These are phyloP conservation scores for Sebastes fasciatus DNA, from an alignment of 2,113 vertebrate genomes.

Conservation along the genomic window DNA sequence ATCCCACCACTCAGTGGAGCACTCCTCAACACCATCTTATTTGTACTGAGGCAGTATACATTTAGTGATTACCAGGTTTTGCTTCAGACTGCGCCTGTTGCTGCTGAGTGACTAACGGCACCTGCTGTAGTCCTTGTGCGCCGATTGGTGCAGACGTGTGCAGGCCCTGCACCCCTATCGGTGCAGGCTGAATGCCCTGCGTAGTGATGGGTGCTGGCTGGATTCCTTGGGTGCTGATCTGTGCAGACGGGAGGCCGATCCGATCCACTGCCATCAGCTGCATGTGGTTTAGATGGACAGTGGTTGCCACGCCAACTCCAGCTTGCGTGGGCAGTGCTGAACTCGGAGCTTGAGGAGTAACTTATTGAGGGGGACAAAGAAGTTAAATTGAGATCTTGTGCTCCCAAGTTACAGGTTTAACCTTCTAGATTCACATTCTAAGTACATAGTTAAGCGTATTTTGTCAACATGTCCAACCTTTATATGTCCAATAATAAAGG, in stretches of 20 bases:
- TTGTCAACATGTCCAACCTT: not conserved
- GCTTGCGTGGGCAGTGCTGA: conserved; percentile 92
- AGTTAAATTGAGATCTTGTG: not conserved
- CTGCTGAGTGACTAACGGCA: conserved; percentile 83
- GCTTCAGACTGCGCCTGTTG: conserved; percentile 87
- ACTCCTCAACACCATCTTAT: not conserved
- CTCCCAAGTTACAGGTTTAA: not conserved
- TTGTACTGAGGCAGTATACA: too few species aligned
- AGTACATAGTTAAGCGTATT: not conserved
- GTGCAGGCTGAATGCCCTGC: conserved; percentile 92
- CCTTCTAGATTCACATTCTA: not conserved
- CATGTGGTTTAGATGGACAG: conserved; percentile 97
- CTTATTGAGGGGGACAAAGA: conserved; percentile 69
- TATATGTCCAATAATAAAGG: not conserved
- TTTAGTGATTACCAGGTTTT: conserved; percentile 88
- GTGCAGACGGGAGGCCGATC: conserved; percentile 92
- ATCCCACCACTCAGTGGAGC: not conserved
- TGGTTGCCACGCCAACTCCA: conserved; percentile 93
- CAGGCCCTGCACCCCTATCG: conserved; percentile 91
- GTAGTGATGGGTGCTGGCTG: conserved; percentile 90
- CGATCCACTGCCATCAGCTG: conserved; percentile 98
- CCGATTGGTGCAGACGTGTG: conserved; percentile 89
- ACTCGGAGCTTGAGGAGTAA: conserved; percentile 95
- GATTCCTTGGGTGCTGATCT: conserved; percentile 93
- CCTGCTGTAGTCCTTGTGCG: conserved; percentile 91